These are phyloP conservation scores for Trichomycterus rosablanca DNA, from an alignment of 2,113 vertebrate genomes.

Conservation along the genomic window DNA sequence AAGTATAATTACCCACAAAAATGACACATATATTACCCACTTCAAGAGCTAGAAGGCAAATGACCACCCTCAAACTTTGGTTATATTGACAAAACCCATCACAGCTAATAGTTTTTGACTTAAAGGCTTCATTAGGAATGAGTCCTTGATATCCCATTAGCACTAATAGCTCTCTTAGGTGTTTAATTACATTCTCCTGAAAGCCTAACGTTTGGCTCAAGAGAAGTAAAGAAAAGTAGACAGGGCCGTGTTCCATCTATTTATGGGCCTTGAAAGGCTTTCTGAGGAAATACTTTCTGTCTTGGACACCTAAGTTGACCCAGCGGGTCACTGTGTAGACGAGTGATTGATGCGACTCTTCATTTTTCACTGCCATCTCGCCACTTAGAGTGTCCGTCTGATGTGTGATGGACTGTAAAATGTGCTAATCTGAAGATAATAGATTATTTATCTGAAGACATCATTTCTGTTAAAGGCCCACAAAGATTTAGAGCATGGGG, in stretches of 20 bases:
- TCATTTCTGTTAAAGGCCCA: neutral
- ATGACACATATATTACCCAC: neutral
- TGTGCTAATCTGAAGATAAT: neutral
- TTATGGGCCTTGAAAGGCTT: constrained; percentile 10
- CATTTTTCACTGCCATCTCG: neutral
- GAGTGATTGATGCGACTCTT: constrained; percentile 3
- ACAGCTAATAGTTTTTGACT: constrained; percentile 47
- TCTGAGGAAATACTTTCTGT: neutral
- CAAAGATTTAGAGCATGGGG: neutral
- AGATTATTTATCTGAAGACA: neutral
- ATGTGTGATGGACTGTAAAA: neutral
- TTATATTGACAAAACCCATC: constrained; percentile 46
- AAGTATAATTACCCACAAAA: constrained; percentile 10
- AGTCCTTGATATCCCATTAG: constrained; percentile 55
- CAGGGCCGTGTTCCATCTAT: constrained; percentile 3
- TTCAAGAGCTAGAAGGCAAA: constrained; percentile 23
- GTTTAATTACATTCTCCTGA: constrained; percentile 60
- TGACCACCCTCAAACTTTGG: constrained; percentile 20
- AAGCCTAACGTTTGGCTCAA: constrained; percentile 40
- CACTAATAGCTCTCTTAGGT: constrained; percentile 57
- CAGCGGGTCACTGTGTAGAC: neutral
- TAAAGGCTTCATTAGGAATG: constrained; percentile 51
- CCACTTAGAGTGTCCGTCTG: constrained; percentile 7
- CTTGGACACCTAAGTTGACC: neutral
- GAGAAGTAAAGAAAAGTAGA: constrained; percentile 12